A percentile compares a stretch with the other conserved stretches of the same genome.
phyloP scores from a whole-genome alignment of 2,113 vertebrate genomes.

The Vanacampus margaritifer region DNA sequence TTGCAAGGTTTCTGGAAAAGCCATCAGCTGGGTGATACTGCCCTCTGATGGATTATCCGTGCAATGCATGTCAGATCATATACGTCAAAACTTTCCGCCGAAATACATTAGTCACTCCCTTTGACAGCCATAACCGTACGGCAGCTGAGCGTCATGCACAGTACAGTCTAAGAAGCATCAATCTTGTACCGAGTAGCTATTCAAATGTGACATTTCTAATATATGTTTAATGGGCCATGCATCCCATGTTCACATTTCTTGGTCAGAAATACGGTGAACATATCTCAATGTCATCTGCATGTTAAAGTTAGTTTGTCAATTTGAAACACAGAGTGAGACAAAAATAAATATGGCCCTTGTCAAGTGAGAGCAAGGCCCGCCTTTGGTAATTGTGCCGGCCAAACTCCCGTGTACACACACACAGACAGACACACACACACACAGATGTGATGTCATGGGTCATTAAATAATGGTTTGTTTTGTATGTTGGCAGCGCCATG shows the following conservation, averaged over 20 bases:
- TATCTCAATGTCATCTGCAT: constrained; percentile 58
- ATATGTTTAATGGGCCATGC: constrained; percentile 63
- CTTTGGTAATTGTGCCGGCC: constrained; percentile 43
- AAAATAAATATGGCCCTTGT: neutral
- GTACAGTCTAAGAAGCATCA: constrained; percentile 63
- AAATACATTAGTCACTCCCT: constrained; percentile 58
- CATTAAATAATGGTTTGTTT: constrained; percentile 61
- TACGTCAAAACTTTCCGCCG: constrained; percentile 50
- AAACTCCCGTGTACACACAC: constrained; percentile 23
- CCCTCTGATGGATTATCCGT: no score
- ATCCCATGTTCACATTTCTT: constrained; percentile 46
- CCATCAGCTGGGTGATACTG: no score
- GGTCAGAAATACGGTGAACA: constrained; percentile 27
- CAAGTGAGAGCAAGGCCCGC: constrained; percentile 36
- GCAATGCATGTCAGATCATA: no score
- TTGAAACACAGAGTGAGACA: constrained; percentile 23
- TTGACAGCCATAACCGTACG: constrained; percentile 64
- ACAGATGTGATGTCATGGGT: constrained; percentile 62
- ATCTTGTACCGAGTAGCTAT: constrained; percentile 58
- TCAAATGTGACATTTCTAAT: constrained; percentile 70
- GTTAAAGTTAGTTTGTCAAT: constrained; percentile 47
- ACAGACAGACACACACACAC: no score
- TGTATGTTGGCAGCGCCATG: constrained; percentile 46
- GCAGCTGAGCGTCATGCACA: constrained; percentile 45
- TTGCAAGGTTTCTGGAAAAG: no score